Evolutionary conservation across 2,797 vertebrate genomes (phyloP).

Genomic region (Centropyge bicolor): DNA sequence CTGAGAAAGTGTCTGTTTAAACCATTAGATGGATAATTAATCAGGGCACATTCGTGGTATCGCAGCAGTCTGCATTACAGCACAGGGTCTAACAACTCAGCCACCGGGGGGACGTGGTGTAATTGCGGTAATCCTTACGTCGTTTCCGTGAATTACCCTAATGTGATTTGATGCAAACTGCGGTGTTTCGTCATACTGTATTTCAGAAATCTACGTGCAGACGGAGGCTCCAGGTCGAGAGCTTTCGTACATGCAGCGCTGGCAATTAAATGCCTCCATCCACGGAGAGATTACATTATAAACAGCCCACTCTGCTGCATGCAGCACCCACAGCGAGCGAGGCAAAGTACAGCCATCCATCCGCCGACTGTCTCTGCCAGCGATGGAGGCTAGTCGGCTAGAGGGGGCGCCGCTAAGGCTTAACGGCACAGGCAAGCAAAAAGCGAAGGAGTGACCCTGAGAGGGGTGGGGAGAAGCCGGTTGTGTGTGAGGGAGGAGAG

Average conservation of each 20-base stretch:
- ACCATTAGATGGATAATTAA: conserved; percentile 63
- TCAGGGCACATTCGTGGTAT: conserved; percentile 35
- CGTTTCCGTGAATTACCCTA: conserved; percentile 23
- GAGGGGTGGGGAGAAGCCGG: background rate
- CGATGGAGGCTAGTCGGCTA: conserved; percentile 48
- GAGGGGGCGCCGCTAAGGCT: conserved; percentile 41
- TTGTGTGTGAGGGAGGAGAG: conserved; percentile 28
- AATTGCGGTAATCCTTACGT: conserved; percentile 20
- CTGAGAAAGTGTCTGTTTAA: conserved; percentile 52
- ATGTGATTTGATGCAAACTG: conserved; percentile 25
- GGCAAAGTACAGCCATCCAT: conserved; percentile 7
- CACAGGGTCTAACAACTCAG: background rate
- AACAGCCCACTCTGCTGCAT: conserved; percentile 17
- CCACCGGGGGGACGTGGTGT: background rate
- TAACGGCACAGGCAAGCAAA: conserved; percentile 28
- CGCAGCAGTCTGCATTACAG: conserved; percentile 31
- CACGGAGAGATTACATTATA: conserved; percentile 32
- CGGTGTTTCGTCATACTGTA: background rate
- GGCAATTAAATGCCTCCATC: conserved; percentile 45
- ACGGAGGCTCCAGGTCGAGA: background rate
- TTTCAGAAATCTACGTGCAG: conserved; percentile 25
- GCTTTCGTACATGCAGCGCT: conserved; percentile 10
- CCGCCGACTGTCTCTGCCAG: conserved; percentile 54
- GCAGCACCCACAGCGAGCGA: conserved; percentile 31
- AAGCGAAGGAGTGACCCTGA: conserved; percentile 47